Conservation (phyloP, 2,113 vertebrate genomes). For the Brachyhypopomus occidentalis region DNA sequence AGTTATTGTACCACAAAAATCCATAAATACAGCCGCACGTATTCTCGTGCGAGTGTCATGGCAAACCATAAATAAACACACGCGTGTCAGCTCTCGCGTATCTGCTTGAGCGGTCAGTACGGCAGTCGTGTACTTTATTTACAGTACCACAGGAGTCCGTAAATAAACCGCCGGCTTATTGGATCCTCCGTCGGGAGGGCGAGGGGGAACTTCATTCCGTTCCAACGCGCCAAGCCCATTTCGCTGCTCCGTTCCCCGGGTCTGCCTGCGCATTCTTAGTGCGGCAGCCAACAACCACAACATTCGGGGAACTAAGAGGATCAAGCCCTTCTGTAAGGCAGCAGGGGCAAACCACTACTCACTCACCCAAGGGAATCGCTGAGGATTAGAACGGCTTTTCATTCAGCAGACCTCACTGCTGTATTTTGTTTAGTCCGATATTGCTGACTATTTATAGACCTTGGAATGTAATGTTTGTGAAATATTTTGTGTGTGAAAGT, state of each 20-base stretch:
- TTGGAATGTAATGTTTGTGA: constrained; percentile 24
- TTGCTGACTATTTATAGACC: constrained; percentile 24
- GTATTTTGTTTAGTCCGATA: constrained; percentile 32
- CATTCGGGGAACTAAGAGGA: constrained; percentile 49
- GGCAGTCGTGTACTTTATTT: neutral
- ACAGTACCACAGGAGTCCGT: neutral
- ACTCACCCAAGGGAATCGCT: constrained; percentile 44
- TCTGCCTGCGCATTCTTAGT: constrained; percentile 20
- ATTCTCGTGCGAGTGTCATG: too few species aligned
- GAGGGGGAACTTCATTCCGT: neutral
- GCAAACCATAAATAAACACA: too few species aligned
- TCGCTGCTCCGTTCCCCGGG: constrained; percentile 36
- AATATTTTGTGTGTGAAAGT: constrained; percentile 4
- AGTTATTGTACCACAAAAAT: too few species aligned
- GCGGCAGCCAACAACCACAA: constrained; percentile 31
- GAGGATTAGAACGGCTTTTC: constrained; percentile 50
- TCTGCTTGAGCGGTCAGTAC: neutral
- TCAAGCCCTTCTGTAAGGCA: constrained; percentile 41
- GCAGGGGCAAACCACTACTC: constrained; percentile 35
- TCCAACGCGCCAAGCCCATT: neutral
- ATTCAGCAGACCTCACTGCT: constrained; percentile 29
- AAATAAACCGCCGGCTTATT: neutral
- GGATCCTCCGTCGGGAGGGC: neutral
- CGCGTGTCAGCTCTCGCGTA: neutral
- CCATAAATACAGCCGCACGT: too few species aligned